Evolutionary conservation across 2,113 vertebrate species (phyloP).

Genomic region (Phylloscopus whistleri): DNA sequence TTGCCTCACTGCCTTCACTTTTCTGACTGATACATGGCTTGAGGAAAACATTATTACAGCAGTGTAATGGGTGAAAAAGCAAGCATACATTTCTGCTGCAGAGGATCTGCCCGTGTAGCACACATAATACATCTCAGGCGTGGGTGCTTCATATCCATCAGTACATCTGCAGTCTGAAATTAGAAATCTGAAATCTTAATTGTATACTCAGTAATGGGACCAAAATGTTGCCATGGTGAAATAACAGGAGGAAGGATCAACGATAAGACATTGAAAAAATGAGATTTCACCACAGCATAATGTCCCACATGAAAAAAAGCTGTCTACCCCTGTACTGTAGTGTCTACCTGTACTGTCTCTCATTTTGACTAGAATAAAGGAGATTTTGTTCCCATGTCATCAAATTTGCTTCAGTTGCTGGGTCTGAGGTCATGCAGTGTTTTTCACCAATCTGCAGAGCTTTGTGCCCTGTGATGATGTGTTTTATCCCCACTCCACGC

Average conservation of each 20-base stretch:
- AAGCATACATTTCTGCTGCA: neutral
- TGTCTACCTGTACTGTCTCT: neutral
- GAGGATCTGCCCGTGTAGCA: constrained; percentile 4
- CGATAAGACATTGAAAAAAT: constrained; percentile 10
- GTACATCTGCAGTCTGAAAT: constrained; percentile 58
- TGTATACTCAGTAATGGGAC: constrained; percentile 15
- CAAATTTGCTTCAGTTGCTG: neutral
- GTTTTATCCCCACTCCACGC: neutral
- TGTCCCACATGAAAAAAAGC: neutral
- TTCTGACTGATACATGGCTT: neutral
- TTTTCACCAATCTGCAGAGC: neutral
- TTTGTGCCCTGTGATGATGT: neutral
- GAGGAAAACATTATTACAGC: neutral
- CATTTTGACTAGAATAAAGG: neutral
- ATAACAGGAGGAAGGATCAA: constrained; percentile 15
- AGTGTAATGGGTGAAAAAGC: neutral
- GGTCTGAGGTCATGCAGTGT: neutral
- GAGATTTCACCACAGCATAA: neutral
- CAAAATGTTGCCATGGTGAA: constrained; percentile 57
- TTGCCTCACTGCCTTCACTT: neutral
- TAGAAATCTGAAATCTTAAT: constrained; percentile 58
- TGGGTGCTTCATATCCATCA: constrained; percentile 52
- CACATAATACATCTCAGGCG: constrained; percentile 1
- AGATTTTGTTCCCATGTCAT: neutral
- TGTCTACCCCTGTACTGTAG: neutral